Evolutionary conservation across 2,113 vertebrate species (phyloP), one percentile per base, ranked within the genome.

Genomic region (Hippoglossus stenolepis): DNA sequence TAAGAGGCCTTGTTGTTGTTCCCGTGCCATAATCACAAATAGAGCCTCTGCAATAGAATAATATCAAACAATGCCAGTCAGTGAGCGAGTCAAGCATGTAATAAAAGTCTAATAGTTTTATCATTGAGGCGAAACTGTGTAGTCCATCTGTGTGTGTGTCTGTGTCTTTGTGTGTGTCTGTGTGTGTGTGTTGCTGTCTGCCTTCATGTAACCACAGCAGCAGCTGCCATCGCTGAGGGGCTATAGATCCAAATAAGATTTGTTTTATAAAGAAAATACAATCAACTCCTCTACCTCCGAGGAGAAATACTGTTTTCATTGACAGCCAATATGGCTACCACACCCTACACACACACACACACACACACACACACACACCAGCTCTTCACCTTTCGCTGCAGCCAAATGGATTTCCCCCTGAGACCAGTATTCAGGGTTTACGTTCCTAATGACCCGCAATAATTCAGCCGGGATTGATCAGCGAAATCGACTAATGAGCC

Each of bases 391-490:
- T 77, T 78, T 85, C 70, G 47, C 73, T 17, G 70, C 12, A 24
- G 31, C 62, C 70, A 54, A 79, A 84, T 80, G 64, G 72, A 86
- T 85, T 67, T 54, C 69, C 79, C 75, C 81, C 66, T 1, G 38
- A 81, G 84, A 80, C 68, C 70, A 53, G 31, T 6, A 31, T 5
- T 31, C 31, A 31, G 31, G 73, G 69, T 83, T 90, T 90, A 85
- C 59, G 53, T 56, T 70, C 79, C 74, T 89, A 91, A 90, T 84
- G 85, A 82, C 86, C 85, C 43, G 13, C 82, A 73, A 74, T 82
- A 83, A 87, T 68, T 90, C 79, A 85, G 7, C 68, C 2, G 3
- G 60, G 80, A 92, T 85, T 87, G 89, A 92, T 89, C 83, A 24
- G 67, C 0, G 13, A 66, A 77, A 87, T 85, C 62, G 12, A 85